phyloP scores from a whole-genome alignment of 2,797 vertebrate species.

The Dallia pectoralis region DNA sequence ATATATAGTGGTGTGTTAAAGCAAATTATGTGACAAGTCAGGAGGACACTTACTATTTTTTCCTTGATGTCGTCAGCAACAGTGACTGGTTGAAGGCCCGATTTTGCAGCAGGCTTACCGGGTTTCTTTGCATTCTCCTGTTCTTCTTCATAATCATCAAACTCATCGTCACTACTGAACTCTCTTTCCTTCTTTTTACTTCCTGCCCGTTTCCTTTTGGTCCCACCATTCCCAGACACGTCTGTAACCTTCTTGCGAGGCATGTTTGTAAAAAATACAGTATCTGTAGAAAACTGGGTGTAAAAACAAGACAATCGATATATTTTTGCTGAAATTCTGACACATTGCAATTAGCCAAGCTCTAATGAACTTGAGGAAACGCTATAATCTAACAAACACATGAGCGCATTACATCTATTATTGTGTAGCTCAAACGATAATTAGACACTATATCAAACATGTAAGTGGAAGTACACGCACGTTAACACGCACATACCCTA shows the following conservation, averaged over 20 bases:
- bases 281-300: background rate
- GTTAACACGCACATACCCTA: background rate
- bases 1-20: no score
- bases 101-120: slow-evolving; percentile 69
- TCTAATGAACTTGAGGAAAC: background rate
- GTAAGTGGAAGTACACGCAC: background rate
- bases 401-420: background rate
- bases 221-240: slow-evolving; percentile 74
- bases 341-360: background rate
- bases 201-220: slow-evolving; percentile 75
- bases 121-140: slow-evolving; percentile 83
- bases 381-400: background rate
- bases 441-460: background rate
- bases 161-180: slow-evolving; percentile 82
- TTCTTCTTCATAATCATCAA: slow-evolving; percentile 73
- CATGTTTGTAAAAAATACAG: slow-evolving; percentile 59
- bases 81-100: slow-evolving; percentile 76
- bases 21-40: no score
- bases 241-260: slow-evolving; percentile 83
- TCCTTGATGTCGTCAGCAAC: slow-evolving; percentile 80
- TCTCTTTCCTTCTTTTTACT: slow-evolving; percentile 79
- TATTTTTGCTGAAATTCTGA: background rate
- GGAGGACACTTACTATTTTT: slow-evolving; percentile 73
- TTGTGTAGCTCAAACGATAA: background rate
- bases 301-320: background rate